Base-by-base conservation (phyloP, 2,888 invertebrate genomes). In the Trissolcus brochymenae region DNA sequence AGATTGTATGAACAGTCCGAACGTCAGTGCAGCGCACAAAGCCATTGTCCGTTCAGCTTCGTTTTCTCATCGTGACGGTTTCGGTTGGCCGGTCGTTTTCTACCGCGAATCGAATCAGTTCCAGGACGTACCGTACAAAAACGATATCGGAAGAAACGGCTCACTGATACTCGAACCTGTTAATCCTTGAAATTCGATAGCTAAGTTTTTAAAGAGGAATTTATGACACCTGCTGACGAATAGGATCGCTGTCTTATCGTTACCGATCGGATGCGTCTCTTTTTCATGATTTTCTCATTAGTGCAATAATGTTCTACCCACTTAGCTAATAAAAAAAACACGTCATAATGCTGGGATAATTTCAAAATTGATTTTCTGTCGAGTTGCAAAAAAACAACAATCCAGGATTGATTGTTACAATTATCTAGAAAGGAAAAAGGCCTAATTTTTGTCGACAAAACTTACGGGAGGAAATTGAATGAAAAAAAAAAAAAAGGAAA, bases 21-120 rank as follows among this genome's bases (percentile, higher is more conserved):
- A 9, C 35, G 55, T 53, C 14, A 50, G 43, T 54, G 56, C 16
- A 43, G 41, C 43, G 49, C 41, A 76, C 68, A 77, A 80, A 80
- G 79, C 68, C 77, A 77, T 77, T 75, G 79, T 76, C 76, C 78
- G 80, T 76, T 78, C 71, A 66, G 80, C 79, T 75, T 68, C 81
- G 81, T 76, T 81, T 76, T 77, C 74, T 79, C 80, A 80, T 80
- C 82, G 82, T 80, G 81, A 82, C 80, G 81, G 84, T 85, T 81
- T 81, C 83, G 83, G 83, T 81, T 78, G 82, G 83, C 78, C 81
- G 83, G 57, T 72, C 60, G 54, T 66, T 68, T 80, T 57, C 19
- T 55, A 68, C 70, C 51, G 62, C 46, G 81, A 79, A 81, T 82
- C 82, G 83, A 84, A 83, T 84, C 82, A 79, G 81, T 83, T 86